Base-by-base conservation (phyloP, 2,113 vertebrate species). In the Crotalus viridis region DNA sequence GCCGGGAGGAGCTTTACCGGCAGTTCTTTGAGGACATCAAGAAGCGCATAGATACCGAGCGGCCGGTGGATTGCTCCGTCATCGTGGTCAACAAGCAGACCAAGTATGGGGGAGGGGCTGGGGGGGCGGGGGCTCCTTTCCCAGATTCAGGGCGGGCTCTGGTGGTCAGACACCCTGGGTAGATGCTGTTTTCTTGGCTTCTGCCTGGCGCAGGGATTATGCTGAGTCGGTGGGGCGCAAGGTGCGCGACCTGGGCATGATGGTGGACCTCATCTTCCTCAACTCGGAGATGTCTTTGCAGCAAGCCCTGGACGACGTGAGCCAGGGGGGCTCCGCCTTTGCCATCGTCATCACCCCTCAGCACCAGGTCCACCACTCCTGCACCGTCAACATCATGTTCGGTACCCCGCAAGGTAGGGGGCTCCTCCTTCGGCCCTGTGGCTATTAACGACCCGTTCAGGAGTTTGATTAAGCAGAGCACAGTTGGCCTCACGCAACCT, bases 261-360 rank as follows among this genome's bases (percentile, higher is more conserved):
- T 99, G 51, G 99, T 99, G 96, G 99, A 99, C 97, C 98, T 99
- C 95, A 99, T 99, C 97, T 99, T 99, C 97, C 99, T 99, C 93
- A 99, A 99, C 97, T 99, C 99, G 0, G 99, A 99, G 94, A 99
- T 99, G 93, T 99, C 99, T 0, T 97, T 99, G 54, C 98, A 98
- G 0, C 99, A 99, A 97, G 99, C 99, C 4, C 97, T 99, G 96
- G 99, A 99, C 39, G 99, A 99, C 48, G 99, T 99, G n/a, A 98
- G 98, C 96, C 97, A 99, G 90, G 99, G 99, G 92, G 98, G 98
- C 3, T 99, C 99, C 46, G 99, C 99, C 56, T 99, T 99, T 89
- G 99, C 99, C 94, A 99, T 99, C 93, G 99, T 99, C 95, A 99
- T 99, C 96, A 99, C 99, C 92, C 98, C 99, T 96, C 99, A 99